Evolutionary conservation across 2,113 vertebrate species (phyloP), one percentile per base, ranked within the genome.

Genomic region (Prunella himalayana): DNA sequence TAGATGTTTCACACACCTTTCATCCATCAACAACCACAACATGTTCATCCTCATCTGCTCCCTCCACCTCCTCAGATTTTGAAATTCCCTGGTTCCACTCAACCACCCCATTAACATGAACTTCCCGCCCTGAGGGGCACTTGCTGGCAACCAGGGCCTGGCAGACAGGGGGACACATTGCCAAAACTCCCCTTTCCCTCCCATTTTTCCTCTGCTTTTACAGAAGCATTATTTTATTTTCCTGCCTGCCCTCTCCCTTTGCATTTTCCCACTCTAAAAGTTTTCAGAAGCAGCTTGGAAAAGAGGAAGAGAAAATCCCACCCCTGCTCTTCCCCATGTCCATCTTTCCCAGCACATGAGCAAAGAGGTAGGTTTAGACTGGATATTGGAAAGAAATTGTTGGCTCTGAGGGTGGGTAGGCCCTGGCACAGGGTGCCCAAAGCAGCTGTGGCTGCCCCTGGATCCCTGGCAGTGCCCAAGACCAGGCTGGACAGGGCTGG

Each of bases 61-160:
- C 61, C 49, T 90, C 42, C 23, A 17, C 6, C 51, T 53, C 57
- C 63, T 64, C 57, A 7, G 13, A n/a, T 64, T 44, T 63, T 60
- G 72, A 27, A 69, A 37, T 41, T 37, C 57, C 41, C 11, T 6
- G 2, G 20, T 59, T 59, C 73, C 54, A 51, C 44, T 30, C 69
- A 24, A 9, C 4, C 21, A 24, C 15, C 8, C 22, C 42, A 16
- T 27, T 13, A 42, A 6, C 39, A 30, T 1, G 5, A 86, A 39
- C 39, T 15, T 57, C 24, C 22, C 0, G 0, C 30, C 45, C 3
- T 1, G 5, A 35, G 15, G 42, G n/a, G 28, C 31, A 59, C n/a
- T 39, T 54, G 39, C 30, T 71, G 71, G 59, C 50, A 88, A 47
- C 10, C 50, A 60, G 37, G 45, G n/a, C 11, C 45, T 33, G 35